Base-by-base conservation (phyloP, 2,113 vertebrate genomes). In the Coptodon bakossiorum region DNA sequence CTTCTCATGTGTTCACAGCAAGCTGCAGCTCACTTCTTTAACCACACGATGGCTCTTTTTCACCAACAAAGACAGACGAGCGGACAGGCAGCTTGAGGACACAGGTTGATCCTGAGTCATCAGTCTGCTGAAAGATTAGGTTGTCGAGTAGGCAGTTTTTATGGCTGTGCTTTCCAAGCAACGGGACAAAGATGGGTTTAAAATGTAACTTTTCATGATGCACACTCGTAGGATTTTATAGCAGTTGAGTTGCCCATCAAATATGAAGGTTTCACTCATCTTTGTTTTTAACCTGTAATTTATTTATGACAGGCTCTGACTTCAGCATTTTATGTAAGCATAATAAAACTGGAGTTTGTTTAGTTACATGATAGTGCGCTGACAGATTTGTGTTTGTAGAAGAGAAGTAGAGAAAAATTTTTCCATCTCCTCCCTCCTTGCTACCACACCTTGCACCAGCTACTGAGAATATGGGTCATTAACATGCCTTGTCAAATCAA, bases 1-100 rank as follows among this genome's bases (percentile, higher is more conserved):
- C 24, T 48, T 76, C 19, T 50, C 40, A 48, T 29, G 29, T 78
- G 17, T 52, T 52, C 17, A 50, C 27, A 78, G 45, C 17, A 52
- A 56, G 34, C n/a, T 90, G 90, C 82, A 86, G 85, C 86, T 40
- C 43, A 24, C 5, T 1, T 1, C 1, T 19, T 34, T 38, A 17
- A 16, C 92, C 96, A 95, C 95, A 80, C 2, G 95, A 83, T 93
- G 95, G 83, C 94, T 48, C 81, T 66, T 73, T 91, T 80, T 81
- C 76, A 91, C 87, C 86, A 86, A 10, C 19, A 83, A 78, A 43
- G 14, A 48, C 17, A 80, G 80, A 31, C 1, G 3, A 13, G 34
- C 43, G 16, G 8, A 59, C 13, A 29, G 22, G 6, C 63, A 53
- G 9, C 61, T 9, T 5, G 11, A 80, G 57, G 63, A 59, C 85